These are phyloP conservation scores for Lacanobia oleracea DNA, from an alignment of 2,888 invertebrate species.

Conservation along the genomic window DNA sequence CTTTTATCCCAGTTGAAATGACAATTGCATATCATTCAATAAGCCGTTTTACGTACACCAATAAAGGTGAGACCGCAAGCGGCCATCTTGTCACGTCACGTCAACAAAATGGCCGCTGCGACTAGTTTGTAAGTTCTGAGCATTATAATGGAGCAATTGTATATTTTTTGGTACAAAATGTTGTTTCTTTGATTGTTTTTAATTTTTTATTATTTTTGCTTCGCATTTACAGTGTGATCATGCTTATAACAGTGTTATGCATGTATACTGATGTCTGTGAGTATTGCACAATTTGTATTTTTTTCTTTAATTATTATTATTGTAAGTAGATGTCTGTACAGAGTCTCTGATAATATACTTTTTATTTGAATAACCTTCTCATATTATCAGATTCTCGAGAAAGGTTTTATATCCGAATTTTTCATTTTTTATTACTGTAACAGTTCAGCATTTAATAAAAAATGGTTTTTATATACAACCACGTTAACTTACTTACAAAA, in stretches of 20 bases:
- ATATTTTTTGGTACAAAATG: conserved; percentile 86
- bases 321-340: conserved; percentile 77
- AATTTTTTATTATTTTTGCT: conserved; percentile 81
- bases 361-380: conserved; percentile 51
- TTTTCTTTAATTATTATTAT: conserved; percentile 69
- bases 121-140: conserved; percentile 87
- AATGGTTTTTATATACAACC: conserved; percentile 62
- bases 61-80: conserved; percentile 77
- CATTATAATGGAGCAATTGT: conserved; percentile 80
- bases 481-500: conserved; percentile 76
- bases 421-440: conserved; percentile 70
- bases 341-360: conserved; percentile 80
- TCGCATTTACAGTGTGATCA: conserved; percentile 89
- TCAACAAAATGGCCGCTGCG: conserved; percentile 83
- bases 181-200: conserved; percentile 82
- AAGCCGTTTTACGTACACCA: conserved; percentile 75
- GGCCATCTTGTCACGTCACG: conserved; percentile 82
- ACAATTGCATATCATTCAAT: conserved; percentile 70
- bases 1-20: conserved; percentile 35
- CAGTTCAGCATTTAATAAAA: conserved; percentile 66
- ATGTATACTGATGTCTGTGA: conserved; percentile 88
- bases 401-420: conserved; percentile 80
- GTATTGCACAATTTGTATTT: conserved; percentile 89
- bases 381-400: conserved; percentile 77
- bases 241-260: conserved; percentile 90